phyloP scores from a whole-genome alignment of 2,888 invertebrate genomes.

The Lydus trimaculatus region DNA sequence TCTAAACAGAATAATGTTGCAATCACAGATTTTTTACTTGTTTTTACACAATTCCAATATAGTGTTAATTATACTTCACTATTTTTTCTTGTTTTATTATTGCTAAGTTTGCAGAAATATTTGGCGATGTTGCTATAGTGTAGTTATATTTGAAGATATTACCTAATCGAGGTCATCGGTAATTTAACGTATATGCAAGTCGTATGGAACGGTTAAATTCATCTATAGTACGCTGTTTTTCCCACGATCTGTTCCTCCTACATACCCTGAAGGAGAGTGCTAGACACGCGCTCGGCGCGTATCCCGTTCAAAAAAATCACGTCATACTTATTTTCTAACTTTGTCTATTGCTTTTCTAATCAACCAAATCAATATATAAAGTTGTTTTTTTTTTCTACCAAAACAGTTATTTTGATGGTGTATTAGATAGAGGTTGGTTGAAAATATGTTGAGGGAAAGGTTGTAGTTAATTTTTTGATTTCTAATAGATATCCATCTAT shows the following conservation, averaged over 20 bases:
- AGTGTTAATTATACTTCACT: not conserved
- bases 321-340: conserved; percentile 1
- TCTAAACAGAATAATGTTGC: not conserved
- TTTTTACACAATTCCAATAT: no score
- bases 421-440: no score
- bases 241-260: conserved; percentile 53
- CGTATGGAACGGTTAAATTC: conserved; percentile 48
- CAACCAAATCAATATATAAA: not conserved
- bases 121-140: not conserved
- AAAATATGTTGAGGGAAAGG: conserved; percentile 4
- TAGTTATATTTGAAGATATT: not conserved
- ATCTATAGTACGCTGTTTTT: conserved; percentile 47
- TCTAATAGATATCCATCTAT: not conserved
- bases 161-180: conserved; percentile 21
- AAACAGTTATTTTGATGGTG: not conserved
- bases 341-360: not conserved
- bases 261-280: conserved; percentile 57
- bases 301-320: conserved; percentile 5
- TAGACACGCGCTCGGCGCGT: conserved; percentile 54
- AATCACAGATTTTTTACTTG: not conserved
- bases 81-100: not conserved
- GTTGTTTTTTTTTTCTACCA: no score
- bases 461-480: not conserved
- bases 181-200: conserved; percentile 16
- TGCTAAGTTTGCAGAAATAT: not conserved